Percentiles rank a stretch among this genome's conserved stretches.
Evolutionary conservation across 2,888 invertebrate species (phyloP).

Genomic region (Deroplatys truncata): DNA sequence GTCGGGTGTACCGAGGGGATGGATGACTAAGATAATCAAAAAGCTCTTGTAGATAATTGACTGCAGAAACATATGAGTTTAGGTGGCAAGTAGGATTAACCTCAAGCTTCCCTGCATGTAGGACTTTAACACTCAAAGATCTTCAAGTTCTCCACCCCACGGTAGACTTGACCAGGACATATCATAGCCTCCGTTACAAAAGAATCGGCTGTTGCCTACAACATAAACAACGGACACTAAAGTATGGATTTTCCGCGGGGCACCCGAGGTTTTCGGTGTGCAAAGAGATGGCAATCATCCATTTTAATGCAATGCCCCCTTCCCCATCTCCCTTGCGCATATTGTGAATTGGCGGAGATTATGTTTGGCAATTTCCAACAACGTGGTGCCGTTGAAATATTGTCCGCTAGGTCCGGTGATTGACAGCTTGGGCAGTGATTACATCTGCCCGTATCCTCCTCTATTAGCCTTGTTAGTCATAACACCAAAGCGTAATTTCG

Average conservation of each 20-base stretch:
- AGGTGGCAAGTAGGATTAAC: no score
- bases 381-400: neutral
- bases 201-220: neutral
- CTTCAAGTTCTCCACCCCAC: no score
- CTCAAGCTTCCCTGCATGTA: no score
- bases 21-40: no score
- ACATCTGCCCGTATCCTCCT: neutral
- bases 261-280: neutral
- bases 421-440: neutral
- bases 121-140: no score
- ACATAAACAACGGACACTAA: neutral
- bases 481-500: neutral
- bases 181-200: neutral
- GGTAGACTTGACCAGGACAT: no score
- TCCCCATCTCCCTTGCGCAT: neutral
- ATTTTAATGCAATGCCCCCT: neutral
- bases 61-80: no score
- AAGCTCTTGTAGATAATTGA: no score
- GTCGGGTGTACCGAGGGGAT: no score
- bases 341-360: neutral
- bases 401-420: neutral
- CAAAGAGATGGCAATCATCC: neutral
- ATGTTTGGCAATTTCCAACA: neutral
- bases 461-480: neutral
- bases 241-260: neutral